Evolutionary conservation across 2,113 vertebrate genomes (phyloP).

Genomic region (Vidua chalybeata): DNA sequence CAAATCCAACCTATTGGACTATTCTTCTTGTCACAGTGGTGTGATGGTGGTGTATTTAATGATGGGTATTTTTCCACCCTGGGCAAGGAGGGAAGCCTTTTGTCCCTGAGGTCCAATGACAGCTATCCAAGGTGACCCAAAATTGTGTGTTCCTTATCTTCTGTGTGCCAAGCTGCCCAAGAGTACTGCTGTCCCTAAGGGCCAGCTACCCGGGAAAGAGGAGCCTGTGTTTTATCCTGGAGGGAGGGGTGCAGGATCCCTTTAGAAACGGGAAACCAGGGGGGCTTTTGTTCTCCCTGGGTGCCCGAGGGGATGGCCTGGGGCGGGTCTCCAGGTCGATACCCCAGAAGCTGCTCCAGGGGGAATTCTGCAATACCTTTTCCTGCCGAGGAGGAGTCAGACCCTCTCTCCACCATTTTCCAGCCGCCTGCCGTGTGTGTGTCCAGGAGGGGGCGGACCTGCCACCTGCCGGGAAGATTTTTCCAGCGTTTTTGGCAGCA

Average conservation of each 20-base stretch:
- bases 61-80: background rate
- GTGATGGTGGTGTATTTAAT: background rate
- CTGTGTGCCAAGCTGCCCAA: background rate
- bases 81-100: background rate
- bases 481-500: background rate
- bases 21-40: background rate
- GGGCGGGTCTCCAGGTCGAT: fast-evolving
- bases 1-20: background rate
- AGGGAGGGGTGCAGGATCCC: background rate
- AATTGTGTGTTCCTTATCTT: background rate
- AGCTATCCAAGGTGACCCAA: background rate
- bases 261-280: fast-evolving
- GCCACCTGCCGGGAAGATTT: background rate
- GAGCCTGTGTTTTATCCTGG: background rate
- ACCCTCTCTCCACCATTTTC: background rate
- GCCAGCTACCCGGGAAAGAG: background rate
- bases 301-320: background rate
- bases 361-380: background rate
- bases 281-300: background rate
- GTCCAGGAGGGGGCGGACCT: fast-evolving
- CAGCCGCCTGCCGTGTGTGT: fast-evolving
- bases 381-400: background rate
- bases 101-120: background rate
- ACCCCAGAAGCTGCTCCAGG: background rate
- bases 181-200: background rate